Conservation (phyloP, 1,140 invertebrate genomes). For the Stegodyphus dumicola region DNA sequence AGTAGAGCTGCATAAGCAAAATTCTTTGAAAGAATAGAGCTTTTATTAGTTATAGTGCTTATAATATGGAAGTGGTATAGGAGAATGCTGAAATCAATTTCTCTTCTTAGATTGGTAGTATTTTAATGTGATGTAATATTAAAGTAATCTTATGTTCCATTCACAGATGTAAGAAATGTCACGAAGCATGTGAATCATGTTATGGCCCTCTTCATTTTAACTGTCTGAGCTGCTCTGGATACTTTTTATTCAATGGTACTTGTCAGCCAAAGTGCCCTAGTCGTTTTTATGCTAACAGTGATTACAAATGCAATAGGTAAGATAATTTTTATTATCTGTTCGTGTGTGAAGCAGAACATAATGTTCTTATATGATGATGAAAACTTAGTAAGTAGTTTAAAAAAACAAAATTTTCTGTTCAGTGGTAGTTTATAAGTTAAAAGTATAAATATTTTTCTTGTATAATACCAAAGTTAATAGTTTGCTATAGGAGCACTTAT, state of each 20-base stretch:
- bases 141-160: background rate
- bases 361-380: background rate
- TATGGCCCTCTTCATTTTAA: conserved; percentile 6
- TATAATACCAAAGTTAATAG: background rate
- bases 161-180: conserved; percentile 27
- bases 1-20: background rate
- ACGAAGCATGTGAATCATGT: conserved; percentile 25
- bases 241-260: conserved; percentile 8
- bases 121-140: background rate
- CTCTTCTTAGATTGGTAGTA: background rate
- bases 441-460: background rate
- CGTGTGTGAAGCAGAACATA: background rate
- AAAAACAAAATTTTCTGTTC: background rate
- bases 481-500: background rate
- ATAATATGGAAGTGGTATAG: background rate
- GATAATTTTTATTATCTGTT: background rate
- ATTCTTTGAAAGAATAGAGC: too few species aligned
- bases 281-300: conserved; percentile 4
- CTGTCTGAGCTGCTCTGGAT: conserved; percentile 9
- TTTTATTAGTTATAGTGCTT: background rate
- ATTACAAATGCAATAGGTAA: conserved; percentile 21
- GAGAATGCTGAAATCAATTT: background rate
- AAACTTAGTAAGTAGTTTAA: background rate
- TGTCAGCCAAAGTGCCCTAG: conserved; percentile 16
- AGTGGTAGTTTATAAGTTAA: background rate